phyloP scores from a whole-genome alignment of 2,888 invertebrate species.

The Vandiemenella viatica region DNA sequence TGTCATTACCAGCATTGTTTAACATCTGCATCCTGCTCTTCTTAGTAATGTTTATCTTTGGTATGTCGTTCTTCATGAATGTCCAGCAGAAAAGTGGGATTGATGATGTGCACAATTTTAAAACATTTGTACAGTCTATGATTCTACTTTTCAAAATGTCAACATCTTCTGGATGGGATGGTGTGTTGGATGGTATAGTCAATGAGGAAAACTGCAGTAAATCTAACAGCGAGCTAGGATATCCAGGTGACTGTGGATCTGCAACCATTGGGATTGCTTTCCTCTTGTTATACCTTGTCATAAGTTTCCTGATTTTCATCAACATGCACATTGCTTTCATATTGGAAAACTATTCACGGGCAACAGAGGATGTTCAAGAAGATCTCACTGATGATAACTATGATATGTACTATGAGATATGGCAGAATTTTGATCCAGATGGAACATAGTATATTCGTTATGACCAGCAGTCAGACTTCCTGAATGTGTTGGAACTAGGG shows the following conservation, averaged over 20 bases:
- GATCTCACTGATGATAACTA: conserved; percentile 96
- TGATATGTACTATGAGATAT: conserved; percentile 99
- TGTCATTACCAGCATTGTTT: conserved; percentile 96
- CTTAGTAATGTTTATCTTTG: conserved; percentile 98
- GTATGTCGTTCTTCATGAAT: conserved; percentile 99
- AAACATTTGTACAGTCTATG: conserved; percentile 96
- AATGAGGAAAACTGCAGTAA: conserved; percentile 83
- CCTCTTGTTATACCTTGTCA: conserved; percentile 89
- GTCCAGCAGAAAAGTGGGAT: conserved; percentile 88
- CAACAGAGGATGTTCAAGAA: conserved; percentile 92
- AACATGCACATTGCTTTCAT: conserved; percentile 99
- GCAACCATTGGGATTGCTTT: conserved; percentile 89
- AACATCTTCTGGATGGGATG: conserved; percentile 94
- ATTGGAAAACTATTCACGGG: conserved; percentile 92
- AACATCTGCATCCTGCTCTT: conserved; percentile 96
- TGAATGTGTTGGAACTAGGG: too few species aligned
- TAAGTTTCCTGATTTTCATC: conserved; percentile 95
- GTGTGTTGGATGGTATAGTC: conserved; percentile 87
- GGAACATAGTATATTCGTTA: conserved; percentile 94
- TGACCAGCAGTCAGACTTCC: conserved; percentile 84
- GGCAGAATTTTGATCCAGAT: conserved; percentile 97
- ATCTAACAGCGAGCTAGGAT: conserved; percentile 80
- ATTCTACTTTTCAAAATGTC: conserved; percentile 96
- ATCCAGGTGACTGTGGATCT: conserved; percentile 84
- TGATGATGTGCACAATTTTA: conserved; percentile 95